Evolutionary conservation across 2,113 vertebrate species (phyloP), one percentile per base, ranked within the genome.

Genomic region (Vidua macroura): DNA sequence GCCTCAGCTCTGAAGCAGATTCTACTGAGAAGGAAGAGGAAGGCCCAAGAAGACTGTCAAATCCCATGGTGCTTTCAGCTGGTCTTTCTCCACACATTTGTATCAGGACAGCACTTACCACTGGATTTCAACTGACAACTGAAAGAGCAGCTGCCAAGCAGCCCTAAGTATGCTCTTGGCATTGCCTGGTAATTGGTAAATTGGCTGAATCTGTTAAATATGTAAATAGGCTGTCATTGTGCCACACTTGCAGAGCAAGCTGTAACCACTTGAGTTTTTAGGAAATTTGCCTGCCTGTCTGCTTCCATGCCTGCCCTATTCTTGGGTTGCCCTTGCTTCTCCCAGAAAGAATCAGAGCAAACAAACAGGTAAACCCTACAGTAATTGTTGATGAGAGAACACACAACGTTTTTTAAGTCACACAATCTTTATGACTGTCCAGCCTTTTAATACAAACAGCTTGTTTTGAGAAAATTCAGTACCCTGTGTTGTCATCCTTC

Each of bases 291-390:
- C n/a, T 48, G 10, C 31, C 15, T 24, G 53, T 33, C 30, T 66
- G 24, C 16, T 48, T 60, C 6, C 13, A 12, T 0, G 1, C 15
- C n/a, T 74, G 6, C 3, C 11, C 11, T 8, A 2, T 35, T 63
- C 56, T 75, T 0, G 0, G 13, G 6, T 35, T 86, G 58, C 5
- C 27, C 6, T 64, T 84, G 7, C 15, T 91, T 91, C 35, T 81
- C 15, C 16, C 4, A 11, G 33, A 39, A 74, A 82, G 30, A 74
- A 55, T 52, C 53, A 51, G n/a, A 86, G n/a, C 4, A 72, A 92
- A 39, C 12, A 72, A 64, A 37, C 2, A 52, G 30, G 24, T 55
- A 37, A 79, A 31, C 6, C 4, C 6, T 3, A 2, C 13, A 51
- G 14, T 24, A 31, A 2, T 1, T 37, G 22, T 10, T 67, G 48